phyloP scores from a whole-genome alignment of 2,797 vertebrate species.

The Anabacerthia variegaticeps region DNA sequence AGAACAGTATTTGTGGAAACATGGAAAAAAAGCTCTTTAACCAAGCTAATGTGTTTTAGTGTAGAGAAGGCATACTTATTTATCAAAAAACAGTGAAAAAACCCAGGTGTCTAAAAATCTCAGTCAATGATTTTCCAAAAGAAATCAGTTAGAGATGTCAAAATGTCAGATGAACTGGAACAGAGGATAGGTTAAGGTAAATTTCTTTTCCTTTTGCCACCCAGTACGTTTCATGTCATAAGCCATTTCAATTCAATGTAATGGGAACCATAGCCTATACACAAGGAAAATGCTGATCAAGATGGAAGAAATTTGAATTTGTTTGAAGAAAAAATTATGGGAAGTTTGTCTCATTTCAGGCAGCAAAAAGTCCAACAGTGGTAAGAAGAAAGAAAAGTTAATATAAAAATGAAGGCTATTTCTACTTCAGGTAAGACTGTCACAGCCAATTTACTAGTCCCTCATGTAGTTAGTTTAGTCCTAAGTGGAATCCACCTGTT shows the following conservation, averaged over 20 bases:
- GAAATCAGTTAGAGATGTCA: not conserved
- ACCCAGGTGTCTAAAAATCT: not conserved
- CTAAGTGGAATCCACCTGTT: not conserved
- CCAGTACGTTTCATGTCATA: not conserved
- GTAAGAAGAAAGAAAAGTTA: not conserved
- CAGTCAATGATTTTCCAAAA: not conserved
- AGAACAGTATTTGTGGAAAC: slow-evolving; percentile 50
- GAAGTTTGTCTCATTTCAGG: not conserved
- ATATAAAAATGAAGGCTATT: not conserved
- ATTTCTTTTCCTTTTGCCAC: not conserved
- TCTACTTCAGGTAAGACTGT: not conserved
- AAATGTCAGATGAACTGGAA: not conserved
- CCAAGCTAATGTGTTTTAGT: slow-evolving; percentile 41
- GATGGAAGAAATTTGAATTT: not conserved
- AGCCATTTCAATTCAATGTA: not conserved
- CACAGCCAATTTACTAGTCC: not conserved
- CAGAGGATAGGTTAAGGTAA: not conserved
- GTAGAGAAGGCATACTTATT: not conserved
- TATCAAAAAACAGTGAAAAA: not conserved
- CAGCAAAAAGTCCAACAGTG: not conserved
- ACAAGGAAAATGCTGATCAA: not conserved
- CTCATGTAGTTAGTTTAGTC: not conserved
- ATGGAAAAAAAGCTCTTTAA: slow-evolving; percentile 41
- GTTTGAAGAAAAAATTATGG: not conserved
- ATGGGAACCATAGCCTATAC: not conserved